phyloP scores from a whole-genome alignment of 2,888 invertebrate genomes.

The Hymenopus coronatus region DNA sequence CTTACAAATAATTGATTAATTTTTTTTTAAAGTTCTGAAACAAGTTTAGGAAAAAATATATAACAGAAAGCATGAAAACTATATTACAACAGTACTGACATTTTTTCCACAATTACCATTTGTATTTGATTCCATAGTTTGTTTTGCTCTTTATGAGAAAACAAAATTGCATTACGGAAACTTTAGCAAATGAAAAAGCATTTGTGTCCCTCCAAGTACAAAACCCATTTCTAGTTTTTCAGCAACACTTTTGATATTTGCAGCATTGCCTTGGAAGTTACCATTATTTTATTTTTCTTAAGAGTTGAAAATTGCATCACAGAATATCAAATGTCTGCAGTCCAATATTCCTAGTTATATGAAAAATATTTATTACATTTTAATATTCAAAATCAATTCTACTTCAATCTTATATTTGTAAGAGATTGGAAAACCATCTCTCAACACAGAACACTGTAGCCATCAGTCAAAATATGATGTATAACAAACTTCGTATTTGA shows the following conservation, averaged over 20 bases:
- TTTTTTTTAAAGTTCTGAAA: neutral
- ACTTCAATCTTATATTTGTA: too few species aligned
- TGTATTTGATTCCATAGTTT: conserved; percentile 4
- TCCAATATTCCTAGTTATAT: too few species aligned
- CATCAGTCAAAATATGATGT: too few species aligned
- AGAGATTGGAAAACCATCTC: too few species aligned
- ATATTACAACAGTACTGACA: neutral
- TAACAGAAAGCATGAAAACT: neutral
- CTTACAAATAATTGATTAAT: neutral
- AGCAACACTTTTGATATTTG: neutral
- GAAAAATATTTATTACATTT: too few species aligned
- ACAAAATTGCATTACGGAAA: neutral
- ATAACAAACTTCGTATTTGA: too few species aligned
- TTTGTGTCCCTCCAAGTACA: neutral
- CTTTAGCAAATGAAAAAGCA: neutral
- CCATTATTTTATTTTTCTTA: neutral
- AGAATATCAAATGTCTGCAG: too few species aligned
- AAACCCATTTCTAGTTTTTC: neutral
- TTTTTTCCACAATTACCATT: neutral
- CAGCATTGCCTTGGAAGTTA: neutral
- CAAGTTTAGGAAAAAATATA: neutral
- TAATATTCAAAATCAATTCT: too few species aligned
- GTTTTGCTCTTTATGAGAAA: neutral
- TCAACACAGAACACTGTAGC: too few species aligned
- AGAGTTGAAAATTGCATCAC: too few species aligned